Base-by-base conservation (phyloP, 2,113 vertebrate species). In the Bucco capensis region DNA sequence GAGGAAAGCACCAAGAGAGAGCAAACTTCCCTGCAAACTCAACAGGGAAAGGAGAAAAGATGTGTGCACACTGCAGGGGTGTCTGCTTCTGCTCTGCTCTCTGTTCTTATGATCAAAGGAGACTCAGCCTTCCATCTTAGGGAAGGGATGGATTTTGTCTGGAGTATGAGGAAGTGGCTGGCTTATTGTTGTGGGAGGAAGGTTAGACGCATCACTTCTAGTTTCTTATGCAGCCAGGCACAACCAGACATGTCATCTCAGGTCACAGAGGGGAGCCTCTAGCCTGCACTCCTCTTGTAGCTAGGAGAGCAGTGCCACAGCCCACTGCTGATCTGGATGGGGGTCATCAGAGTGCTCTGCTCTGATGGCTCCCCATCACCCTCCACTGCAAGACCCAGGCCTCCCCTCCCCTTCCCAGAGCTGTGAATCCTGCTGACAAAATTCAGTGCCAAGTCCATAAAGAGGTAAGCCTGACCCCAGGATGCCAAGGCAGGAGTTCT, bases 81-180 rank as follows among this genome's bases (percentile, higher is more conserved):
- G 93, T 58, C 94, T 93, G 75, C 90, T 73, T 86, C 92, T 93
- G 83, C 70, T 90, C 54, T 78, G 77, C 81, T 93, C 86, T 95
- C 90, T 92, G 90, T 94, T 96, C 83, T 64, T 94, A 73, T 58
- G 81, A 95, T 96, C 96, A 95, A 96, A 96, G 94, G 77, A 93
- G 78, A 87, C 47, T 16, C 54, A 95, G 71, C 89, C 77, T 93
- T 93, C 92, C 90, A 94, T 89, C 83, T 66, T 86, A 86, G 89
- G 86, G 65, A 78, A 93, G 77, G 93, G 83, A 66, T 90, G 92
- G 93, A 94, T 89, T 93, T 92, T 3, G n/a, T 94, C 5, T 93
- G 83, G 78, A 91, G 77, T 95, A 96, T 94, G 93, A 95, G 95
- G 93, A 95, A 95, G 88, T 90, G 86, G 88, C 76, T 92, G 79